A percentile compares a stretch with the other conserved stretches of the same genome.
These are phyloP conservation scores for Nematolebias whitei DNA, from an alignment of 2,113 vertebrate genomes.

Conservation along the genomic window DNA sequence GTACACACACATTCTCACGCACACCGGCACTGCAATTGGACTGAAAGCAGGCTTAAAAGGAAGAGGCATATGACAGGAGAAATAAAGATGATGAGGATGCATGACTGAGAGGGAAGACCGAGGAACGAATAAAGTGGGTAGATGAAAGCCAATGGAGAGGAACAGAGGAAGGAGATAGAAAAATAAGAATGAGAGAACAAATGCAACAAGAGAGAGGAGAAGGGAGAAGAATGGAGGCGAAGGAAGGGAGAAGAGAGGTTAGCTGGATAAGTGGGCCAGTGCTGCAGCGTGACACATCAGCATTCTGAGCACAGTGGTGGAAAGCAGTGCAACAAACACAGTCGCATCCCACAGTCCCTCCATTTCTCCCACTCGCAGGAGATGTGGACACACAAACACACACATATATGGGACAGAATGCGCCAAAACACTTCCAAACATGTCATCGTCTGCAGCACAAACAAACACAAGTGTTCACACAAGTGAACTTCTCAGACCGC, in stretches of 20 bases:
- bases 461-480: constrained; percentile 10
- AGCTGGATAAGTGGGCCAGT: constrained; percentile 82
- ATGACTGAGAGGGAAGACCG: constrained; percentile 5
- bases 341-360: constrained; percentile 53
- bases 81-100: constrained; percentile 15
- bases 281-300: constrained; percentile 85
- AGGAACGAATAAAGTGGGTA: constrained; percentile 6
- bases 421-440: constrained; percentile 32
- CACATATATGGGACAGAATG: background rate
- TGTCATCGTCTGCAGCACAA: constrained; percentile 23
- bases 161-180: constrained; percentile 12
- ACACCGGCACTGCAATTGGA: background rate
- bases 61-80: constrained; percentile 10
- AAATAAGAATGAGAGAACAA: constrained; percentile 21
- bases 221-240: constrained; percentile 11
- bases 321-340: constrained; percentile 65
- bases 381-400: background rate
- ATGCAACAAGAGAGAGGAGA: constrained; percentile 24
- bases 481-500: constrained; percentile 28
- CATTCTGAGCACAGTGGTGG: constrained; percentile 79
- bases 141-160: constrained; percentile 8
- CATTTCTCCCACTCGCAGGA: constrained; percentile 17
- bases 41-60: constrained; percentile 16
- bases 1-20: background rate
- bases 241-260: constrained; percentile 68